Evolutionary conservation across 2,888 invertebrate species (phyloP).

Genomic region (Pimpla rufipes): DNA sequence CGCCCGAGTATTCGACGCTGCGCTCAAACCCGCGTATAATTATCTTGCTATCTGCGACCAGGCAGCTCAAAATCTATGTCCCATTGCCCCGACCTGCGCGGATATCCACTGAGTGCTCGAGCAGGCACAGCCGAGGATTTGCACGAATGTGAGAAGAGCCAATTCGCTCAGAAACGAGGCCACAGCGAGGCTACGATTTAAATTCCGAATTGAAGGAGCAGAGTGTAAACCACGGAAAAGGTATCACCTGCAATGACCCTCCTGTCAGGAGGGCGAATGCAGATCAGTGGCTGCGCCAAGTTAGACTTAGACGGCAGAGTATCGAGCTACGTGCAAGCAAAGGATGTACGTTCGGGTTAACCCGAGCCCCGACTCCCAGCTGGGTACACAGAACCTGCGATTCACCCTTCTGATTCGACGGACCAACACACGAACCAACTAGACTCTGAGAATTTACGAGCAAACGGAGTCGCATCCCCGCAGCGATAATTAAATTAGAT

Average conservation of each 20-base stretch:
- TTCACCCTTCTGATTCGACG: neutral
- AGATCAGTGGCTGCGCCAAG: neutral
- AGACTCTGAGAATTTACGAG: neutral
- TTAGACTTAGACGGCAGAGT: constrained; percentile 20
- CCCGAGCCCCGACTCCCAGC: neutral
- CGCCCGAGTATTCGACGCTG: constrained; percentile 19
- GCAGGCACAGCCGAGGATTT: neutral
- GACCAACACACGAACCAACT: neutral
- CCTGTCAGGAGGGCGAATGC: constrained; percentile 13
- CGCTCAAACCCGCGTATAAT: constrained; percentile 29
- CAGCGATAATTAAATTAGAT: neutral
- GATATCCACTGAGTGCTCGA: neutral
- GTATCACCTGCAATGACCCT: neutral
- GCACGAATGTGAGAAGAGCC: neutral
- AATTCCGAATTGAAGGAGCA: neutral
- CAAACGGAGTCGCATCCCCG: neutral
- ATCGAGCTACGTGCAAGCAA: constrained; percentile 34
- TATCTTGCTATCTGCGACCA: constrained; percentile 54
- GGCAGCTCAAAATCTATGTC: constrained; percentile 44
- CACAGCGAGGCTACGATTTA: no score
- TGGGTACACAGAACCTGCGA: no score
- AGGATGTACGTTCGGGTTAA: constrained; percentile 33
- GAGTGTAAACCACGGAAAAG: no score
- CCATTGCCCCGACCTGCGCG: constrained; percentile 1
- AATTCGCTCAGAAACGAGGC: no score